phyloP scores from a whole-genome alignment of 2,797 vertebrate species.

The Octomys mimax region DNA sequence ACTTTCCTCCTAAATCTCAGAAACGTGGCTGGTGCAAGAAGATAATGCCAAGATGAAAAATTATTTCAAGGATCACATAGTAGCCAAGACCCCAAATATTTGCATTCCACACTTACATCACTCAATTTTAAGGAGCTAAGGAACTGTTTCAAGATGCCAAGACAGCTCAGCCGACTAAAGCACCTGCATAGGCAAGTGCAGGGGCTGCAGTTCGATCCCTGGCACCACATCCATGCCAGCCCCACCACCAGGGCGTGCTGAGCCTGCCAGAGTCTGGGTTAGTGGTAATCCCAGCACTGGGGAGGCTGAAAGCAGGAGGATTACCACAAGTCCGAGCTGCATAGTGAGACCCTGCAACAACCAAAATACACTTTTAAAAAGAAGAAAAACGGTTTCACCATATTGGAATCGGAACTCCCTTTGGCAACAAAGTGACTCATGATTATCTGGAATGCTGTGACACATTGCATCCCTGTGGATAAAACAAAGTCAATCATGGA shows the following conservation, averaged over 20 bases:
- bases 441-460: conserved; percentile 21
- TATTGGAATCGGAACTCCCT: neutral
- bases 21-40: neutral
- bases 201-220: too few relatives aligned
- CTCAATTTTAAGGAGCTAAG: neutral
- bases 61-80: neutral
- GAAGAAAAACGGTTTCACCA: neutral
- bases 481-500: neutral
- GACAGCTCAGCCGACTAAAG: too few relatives aligned
- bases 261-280: too few relatives aligned
- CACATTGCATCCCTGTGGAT: neutral
- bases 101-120: neutral
- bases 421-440: neutral
- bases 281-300: too few relatives aligned
- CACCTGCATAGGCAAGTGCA: too few relatives aligned
- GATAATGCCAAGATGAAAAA: neutral
- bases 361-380: too few relatives aligned
- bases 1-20: conserved; percentile 5
- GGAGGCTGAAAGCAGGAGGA: too few relatives aligned
- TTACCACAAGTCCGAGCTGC: too few relatives aligned
- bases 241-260: too few relatives aligned
- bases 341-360: too few relatives aligned
- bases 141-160: neutral
- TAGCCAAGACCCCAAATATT: neutral
- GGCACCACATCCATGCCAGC: too few relatives aligned